phyloP scores from a whole-genome alignment of 30 jellyfish, hydroid and myxozoan species.

The Turritopsis dohrnii region DNA sequence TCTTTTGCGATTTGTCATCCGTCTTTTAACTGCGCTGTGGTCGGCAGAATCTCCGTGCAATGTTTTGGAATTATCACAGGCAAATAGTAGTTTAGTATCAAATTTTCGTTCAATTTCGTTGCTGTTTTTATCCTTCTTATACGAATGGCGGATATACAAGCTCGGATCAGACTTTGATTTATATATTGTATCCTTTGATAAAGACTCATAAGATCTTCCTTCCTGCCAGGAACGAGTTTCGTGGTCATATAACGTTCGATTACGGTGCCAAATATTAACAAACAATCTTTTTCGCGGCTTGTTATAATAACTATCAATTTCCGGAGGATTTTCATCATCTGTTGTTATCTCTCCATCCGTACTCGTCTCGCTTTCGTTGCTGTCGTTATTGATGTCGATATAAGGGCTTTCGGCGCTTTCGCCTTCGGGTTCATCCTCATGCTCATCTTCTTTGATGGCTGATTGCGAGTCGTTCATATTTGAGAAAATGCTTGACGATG shows the following conservation, averaged over 20 bases:
- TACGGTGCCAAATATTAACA: constrained; percentile 18
- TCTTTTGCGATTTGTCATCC: neutral
- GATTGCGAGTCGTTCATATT: neutral
- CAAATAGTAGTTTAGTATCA: neutral
- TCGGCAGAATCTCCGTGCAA: neutral
- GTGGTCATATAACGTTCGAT: neutral
- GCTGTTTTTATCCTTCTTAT: neutral
- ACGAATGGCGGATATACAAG: neutral
- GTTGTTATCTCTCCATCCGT: neutral
- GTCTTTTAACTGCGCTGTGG: neutral
- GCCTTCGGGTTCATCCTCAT: neutral
- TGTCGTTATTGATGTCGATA: constrained; percentile 7
- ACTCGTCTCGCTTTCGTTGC: neutral
- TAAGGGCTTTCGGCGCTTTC: constrained; percentile 23
- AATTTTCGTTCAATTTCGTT: too few species aligned
- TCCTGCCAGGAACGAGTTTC: neutral
- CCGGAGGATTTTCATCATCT: neutral
- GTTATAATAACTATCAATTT: neutral
- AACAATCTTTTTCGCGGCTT: neutral
- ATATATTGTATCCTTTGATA: neutral
- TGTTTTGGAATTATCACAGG: neutral
- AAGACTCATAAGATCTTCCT: neutral
- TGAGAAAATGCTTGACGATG: neutral
- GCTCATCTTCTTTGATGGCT: neutral
- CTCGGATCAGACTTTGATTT: neutral